Base-by-base conservation (phyloP, 2,888 invertebrate genomes). In the Dicycla oo region DNA sequence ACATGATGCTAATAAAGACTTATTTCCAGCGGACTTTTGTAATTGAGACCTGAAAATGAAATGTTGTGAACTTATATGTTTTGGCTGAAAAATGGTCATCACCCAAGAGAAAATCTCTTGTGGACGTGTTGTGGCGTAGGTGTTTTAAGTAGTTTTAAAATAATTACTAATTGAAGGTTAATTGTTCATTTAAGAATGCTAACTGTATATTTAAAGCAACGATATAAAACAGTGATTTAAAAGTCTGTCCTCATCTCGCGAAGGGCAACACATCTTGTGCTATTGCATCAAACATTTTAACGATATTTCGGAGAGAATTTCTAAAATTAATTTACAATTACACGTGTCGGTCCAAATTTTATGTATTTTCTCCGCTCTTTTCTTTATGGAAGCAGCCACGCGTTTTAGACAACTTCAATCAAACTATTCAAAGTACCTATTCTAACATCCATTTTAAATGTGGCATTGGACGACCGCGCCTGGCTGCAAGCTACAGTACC, bases 1-100 rank as follows among this genome's bases (percentile, higher is more conserved):
- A 81, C 77, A 82, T 74, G 77, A 43, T 67, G 70, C 53, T 84
- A 85, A 82, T 82, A 78, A 85, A 76, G 75, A 78, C 72, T 76
- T 75, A 85, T 85, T 82, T 75, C 73, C 57, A 57, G 45, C 26
- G n/a, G 57, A 68, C 54, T 63, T 53, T 43, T 68, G 56, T 69
- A 73, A 78, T 78, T 81, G 58, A 30, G 73, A 40, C 30, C 53
- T 60, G 26, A 45, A 58, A 69, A 69, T 26, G 53, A 57, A 60
- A 67, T 57, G 20, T 38, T 61, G 26, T 62, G 66, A 58, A 49
- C 11, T 38, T 66, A 53, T 6, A 15, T 43, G 0, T 30, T 61
- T 26, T 47, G 7, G 6, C 1, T 49, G 43, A n/a, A 56, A 13
- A 65, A 34, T 51, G 23, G n/a, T 11, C n/a, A 4, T 10, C 15